Base-by-base conservation (phyloP, 2,888 invertebrate genomes). In the Caenorhabditis sp. region DNA sequence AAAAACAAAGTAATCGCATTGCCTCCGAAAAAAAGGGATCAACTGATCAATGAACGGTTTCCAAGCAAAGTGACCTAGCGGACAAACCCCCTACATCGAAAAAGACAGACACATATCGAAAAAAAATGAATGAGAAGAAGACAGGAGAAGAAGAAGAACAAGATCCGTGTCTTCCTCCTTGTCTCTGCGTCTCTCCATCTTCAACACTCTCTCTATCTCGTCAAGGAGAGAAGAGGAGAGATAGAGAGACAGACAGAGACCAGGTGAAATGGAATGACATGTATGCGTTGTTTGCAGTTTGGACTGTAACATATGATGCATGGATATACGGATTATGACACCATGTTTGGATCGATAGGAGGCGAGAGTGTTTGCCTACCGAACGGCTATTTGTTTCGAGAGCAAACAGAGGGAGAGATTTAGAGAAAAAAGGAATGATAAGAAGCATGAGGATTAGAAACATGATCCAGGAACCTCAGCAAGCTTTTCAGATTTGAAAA, bases 141-240 rank as follows among this genome's bases (percentile, higher is more conserved):
- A 63, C 56, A 24, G 26, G 22, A 24, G 41, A 12, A 61, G 24
- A 24, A 63, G 24, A 24, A 63, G 63, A 63, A 63, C 41, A 63
- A 41, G 63, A 63, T 63, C 63, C 22, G n/a, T n/a, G n/a, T 44
- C 24, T 63, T 61, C 61, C 61, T 61, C 38, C 38, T 49, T 22
- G 16, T 47, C 28, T n/a, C 63, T 63, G 63, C 63, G 63, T 63
- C 63, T 63, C 63, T 63, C 8, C 10, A 4, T 22, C 24, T 22
- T 26, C 7, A 7, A 44, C 16, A 44, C 61, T 59, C 10, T 59
- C 26, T 44, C 44, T 14, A 1, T 59, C 38, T 38, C 41, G 41
- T 24, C 31, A 19, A 58, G 26, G 31, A 58, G n/a, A 58, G n/a
- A 31, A n/a, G 5, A n/a, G 19, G 31, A 59, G 59, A 24, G 24